Evolutionary conservation across 2,113 vertebrate species (phyloP).

Genomic region (Psettodes erumei): DNA sequence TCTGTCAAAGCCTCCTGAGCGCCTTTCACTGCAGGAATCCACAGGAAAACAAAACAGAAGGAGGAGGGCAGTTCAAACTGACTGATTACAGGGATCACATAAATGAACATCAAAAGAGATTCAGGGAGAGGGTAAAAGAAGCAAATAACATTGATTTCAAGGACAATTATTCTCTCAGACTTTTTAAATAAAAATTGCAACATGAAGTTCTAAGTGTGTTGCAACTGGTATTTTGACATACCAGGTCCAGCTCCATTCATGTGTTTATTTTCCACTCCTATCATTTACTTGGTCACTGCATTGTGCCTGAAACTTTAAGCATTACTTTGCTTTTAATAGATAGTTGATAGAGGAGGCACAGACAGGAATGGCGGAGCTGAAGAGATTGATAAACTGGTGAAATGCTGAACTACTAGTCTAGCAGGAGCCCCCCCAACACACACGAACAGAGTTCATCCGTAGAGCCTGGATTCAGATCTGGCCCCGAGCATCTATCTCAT

Average conservation of each 20-base stretch:
- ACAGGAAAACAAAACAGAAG: background rate
- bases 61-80: background rate
- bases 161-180: too few relatives aligned
- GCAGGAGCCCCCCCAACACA: background rate
- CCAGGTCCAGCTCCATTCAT: background rate
- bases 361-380: too few relatives aligned
- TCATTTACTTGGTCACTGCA: background rate
- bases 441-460: background rate
- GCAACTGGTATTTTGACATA: background rate
- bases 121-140: too few relatives aligned
- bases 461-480: background rate
- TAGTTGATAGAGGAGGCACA: too few relatives aligned
- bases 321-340: background rate
- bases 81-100: too few relatives aligned
- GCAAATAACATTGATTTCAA: too few relatives aligned
- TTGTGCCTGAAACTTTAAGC: background rate
- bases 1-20: conserved; percentile 93
- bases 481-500: background rate
- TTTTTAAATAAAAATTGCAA: too few relatives aligned
- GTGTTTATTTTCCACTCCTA: background rate
- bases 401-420: too few relatives aligned
- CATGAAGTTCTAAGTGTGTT: too few relatives aligned
- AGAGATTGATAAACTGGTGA: too few relatives aligned
- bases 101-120: too few relatives aligned
- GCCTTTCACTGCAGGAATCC: conserved; percentile 77